Evolutionary conservation across 1,140 invertebrate genomes (phyloP).

Genomic region (Calephelis nemesis): DNA sequence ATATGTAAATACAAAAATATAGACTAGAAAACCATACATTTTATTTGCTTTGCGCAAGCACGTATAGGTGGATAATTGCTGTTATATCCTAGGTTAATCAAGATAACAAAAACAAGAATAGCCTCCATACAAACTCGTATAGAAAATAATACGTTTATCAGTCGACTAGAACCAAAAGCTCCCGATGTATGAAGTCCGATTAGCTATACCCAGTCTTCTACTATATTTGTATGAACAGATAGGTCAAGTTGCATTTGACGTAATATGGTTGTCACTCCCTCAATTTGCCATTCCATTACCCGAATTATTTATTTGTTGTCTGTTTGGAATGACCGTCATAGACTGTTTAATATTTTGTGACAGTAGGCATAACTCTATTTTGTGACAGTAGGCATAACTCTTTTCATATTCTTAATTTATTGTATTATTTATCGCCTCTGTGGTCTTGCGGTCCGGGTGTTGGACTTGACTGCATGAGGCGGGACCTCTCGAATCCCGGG

Average conservation of each 20-base stretch:
- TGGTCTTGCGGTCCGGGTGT: no score
- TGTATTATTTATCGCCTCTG: no score
- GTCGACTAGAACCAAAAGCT: slow-evolving; percentile 29
- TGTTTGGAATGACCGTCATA: slow-evolving; percentile 37
- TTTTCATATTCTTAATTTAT: not conserved
- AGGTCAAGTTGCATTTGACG: slow-evolving; percentile 46
- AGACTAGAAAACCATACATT: no score
- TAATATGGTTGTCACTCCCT: slow-evolving; percentile 41
- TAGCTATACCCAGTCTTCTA: slow-evolving; percentile 18
- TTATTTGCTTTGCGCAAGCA: no score
- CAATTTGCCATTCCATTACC: slow-evolving; percentile 53
- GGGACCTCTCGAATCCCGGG: no score
- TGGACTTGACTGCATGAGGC: no score
- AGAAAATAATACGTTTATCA: slow-evolving; percentile 33
- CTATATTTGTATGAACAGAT: slow-evolving; percentile 21
- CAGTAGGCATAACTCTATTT: slow-evolving; percentile 20
- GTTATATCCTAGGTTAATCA: not conserved
- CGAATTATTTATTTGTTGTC: slow-evolving; percentile 64
- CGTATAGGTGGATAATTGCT: not conserved
- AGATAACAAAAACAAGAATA: not conserved
- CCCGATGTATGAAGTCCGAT: slow-evolving; percentile 15
- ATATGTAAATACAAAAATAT: no score
- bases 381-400: not conserved
- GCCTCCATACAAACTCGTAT: not conserved
- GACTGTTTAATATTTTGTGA: slow-evolving; percentile 26